Evolutionary conservation across 2,888 invertebrate genomes (phyloP).

Genomic region (Micropterix aruncella): DNA sequence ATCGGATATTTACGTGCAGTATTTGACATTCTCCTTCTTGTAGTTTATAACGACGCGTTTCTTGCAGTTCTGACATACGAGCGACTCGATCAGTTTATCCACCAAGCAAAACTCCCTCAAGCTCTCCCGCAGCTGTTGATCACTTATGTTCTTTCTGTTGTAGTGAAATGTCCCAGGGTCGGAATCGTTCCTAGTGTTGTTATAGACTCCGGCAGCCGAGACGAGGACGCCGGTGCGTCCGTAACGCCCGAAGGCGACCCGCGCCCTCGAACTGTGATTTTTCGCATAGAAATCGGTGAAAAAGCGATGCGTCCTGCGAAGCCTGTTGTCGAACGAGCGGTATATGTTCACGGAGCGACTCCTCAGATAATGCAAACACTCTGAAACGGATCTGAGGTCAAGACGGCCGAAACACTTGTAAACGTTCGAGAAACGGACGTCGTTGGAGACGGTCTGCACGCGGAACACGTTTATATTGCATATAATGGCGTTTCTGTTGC

Average conservation of each 20-base stretch:
- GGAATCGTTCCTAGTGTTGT: conserved; percentile 17
- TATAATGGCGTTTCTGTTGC: background rate
- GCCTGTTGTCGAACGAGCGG: background rate
- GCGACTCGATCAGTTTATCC: conserved; percentile 20
- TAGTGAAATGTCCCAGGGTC: conserved; percentile 17
- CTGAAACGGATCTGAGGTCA: background rate
- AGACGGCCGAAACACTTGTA: background rate
- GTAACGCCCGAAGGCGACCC: conserved; percentile 15
- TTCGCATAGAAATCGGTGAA: conserved; percentile 1
- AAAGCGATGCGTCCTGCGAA: background rate
- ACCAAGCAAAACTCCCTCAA: conserved; percentile 15
- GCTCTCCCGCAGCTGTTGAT: conserved; percentile 25
- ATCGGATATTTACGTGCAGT: conserved; percentile 25
- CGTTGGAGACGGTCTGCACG: background rate
- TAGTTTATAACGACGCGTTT: conserved; percentile 26
- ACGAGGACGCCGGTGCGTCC: conserved; percentile 21
- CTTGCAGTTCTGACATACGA: conserved; percentile 25
- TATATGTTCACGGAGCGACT: background rate
- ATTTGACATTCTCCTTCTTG: conserved; percentile 22
- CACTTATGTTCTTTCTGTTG: conserved; percentile 19
- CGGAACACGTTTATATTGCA: background rate
- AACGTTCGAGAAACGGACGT: background rate
- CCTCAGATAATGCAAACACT: background rate
- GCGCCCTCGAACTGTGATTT: conserved; percentile 2
- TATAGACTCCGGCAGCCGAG: conserved; percentile 29